Evolutionary conservation across 1,140 invertebrate species (phyloP).

Genomic region (Pseudomyrmex cubaensis): DNA sequence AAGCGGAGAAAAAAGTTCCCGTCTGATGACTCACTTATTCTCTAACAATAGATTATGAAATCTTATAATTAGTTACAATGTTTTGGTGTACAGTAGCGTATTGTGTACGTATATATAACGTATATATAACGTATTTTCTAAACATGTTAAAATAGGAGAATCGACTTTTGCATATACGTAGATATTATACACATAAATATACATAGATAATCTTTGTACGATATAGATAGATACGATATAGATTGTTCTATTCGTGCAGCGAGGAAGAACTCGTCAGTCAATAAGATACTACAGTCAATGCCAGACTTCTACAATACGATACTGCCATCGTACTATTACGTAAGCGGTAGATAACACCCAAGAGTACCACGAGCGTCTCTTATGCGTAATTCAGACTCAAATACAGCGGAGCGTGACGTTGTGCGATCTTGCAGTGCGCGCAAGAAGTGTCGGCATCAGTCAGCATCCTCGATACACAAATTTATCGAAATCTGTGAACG

Average conservation of each 20-base stretch:
- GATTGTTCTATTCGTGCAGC: not conserved
- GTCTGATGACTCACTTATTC: not conserved
- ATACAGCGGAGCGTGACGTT: slow-evolving; percentile 11
- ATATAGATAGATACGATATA: not conserved
- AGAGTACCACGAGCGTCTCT: slow-evolving; percentile 28
- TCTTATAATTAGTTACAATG: not conserved
- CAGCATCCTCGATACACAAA: not conserved
- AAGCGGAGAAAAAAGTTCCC: too few relatives aligned
- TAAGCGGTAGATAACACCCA: slow-evolving; percentile 54
- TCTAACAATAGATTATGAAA: not conserved
- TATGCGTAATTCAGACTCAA: slow-evolving; percentile 13
- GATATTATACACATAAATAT: not conserved
- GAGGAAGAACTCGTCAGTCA: slow-evolving; percentile 27
- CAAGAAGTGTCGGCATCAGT: not conserved
- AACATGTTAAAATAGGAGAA: slow-evolving; percentile 5
- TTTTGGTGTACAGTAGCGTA: not conserved
- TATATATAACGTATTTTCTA: not conserved
- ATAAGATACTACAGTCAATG: slow-evolving; percentile 48
- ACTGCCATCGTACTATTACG: slow-evolving; percentile 39
- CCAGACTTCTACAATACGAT: slow-evolving; percentile 27
- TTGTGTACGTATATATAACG: too few relatives aligned
- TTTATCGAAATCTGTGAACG: not conserved
- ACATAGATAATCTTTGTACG: too few relatives aligned
- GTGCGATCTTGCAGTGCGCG: slow-evolving; percentile 14
- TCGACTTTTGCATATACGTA: not conserved